Conservation (phyloP, 2,113 vertebrate species). For the Oncorhynchus masou region DNA sequence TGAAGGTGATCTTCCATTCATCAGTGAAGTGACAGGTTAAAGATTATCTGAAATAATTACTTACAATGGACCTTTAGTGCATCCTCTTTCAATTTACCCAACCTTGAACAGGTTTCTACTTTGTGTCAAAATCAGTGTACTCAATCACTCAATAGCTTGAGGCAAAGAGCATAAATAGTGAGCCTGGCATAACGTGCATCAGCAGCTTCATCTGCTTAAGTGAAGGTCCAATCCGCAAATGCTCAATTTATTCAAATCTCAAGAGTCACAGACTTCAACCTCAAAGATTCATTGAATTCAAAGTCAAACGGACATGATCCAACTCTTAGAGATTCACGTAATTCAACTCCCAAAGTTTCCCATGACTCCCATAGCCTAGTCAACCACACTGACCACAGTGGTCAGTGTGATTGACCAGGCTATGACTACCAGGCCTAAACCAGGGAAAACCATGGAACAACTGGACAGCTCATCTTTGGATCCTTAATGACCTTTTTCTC, state of each 20-base stretch:
- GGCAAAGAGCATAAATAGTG: not conserved
- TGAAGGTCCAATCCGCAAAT: not conserved
- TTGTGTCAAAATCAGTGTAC: not conserved
- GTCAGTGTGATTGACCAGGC: no score
- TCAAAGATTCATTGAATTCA: not conserved
- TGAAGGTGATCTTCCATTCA: not conserved
- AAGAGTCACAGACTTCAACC: not conserved
- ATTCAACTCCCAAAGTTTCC: no score
- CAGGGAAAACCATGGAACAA: no score
- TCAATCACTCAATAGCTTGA: not conserved
- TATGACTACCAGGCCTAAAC: no score
- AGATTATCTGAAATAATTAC: constrained; percentile 17
- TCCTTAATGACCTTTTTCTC: not conserved
- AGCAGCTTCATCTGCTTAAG: not conserved
- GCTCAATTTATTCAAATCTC: not conserved
- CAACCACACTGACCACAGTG: no score
- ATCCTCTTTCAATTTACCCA: constrained; percentile 4
- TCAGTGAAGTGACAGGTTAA: constrained; percentile 30
- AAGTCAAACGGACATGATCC: not conserved
- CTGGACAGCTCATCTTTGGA: no score
- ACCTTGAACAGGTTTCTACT: not conserved
- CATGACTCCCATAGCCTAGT: no score
- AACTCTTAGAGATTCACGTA: not conserved
- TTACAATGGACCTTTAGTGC: constrained; percentile 12
- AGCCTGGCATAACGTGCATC: not conserved